phyloP scores from a whole-genome alignment of 1,140 invertebrate genomes.

The Ladona fulva region DNA sequence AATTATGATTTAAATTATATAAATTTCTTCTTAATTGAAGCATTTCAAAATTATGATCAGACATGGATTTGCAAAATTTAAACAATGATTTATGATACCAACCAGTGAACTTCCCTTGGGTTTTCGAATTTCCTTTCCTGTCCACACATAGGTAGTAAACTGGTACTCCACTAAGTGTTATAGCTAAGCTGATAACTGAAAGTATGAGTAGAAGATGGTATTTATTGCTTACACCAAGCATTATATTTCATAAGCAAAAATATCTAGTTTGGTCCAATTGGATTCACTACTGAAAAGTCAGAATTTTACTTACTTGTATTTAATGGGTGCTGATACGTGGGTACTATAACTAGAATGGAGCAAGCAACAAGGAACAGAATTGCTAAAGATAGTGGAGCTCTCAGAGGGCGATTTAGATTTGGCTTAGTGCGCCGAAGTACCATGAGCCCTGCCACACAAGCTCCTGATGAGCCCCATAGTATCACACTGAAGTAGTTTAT shows the following conservation, averaged over 20 bases:
- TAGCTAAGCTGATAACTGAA: constrained; percentile 32
- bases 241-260: background rate
- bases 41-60: too few relatives aligned
- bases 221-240: background rate
- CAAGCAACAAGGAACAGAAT: constrained; percentile 44
- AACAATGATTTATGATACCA: constrained; percentile 2
- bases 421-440: constrained; percentile 64
- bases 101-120: constrained; percentile 11
- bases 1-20: too few relatives aligned
- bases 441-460: constrained; percentile 66
- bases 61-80: too few relatives aligned
- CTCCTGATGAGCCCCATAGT: constrained; percentile 67
- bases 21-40: too few relatives aligned
- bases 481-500: constrained; percentile 75
- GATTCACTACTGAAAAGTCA: background rate
- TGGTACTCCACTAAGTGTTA: constrained; percentile 43
- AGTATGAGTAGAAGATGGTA: constrained; percentile 18
- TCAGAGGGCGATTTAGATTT: constrained; percentile 67
- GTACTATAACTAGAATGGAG: constrained; percentile 42
- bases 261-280: background rate
- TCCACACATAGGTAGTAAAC: constrained; percentile 41
- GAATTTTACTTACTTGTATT: constrained; percentile 28
- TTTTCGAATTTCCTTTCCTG: constrained; percentile 19
- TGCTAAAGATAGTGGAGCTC: constrained; percentile 52
- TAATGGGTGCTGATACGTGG: constrained; percentile 36